Percentiles rank a stretch among this genome's conserved stretches.
These are phyloP conservation scores for Ascaphus truei DNA, from an alignment of 2,113 vertebrate species.

Conservation along the genomic window DNA sequence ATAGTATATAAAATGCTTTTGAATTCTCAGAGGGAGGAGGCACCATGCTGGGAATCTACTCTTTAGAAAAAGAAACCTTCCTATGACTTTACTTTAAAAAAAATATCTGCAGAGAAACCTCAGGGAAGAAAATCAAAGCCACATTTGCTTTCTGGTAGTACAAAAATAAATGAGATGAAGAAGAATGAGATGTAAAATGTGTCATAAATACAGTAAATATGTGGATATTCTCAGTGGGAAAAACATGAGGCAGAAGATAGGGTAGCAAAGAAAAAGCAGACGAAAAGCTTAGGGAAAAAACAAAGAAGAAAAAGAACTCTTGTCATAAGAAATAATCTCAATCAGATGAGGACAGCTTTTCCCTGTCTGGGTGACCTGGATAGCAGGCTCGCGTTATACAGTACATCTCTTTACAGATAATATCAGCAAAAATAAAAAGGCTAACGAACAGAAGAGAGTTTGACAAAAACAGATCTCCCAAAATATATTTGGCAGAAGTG, in stretches of 20 bases:
- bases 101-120: conserved; percentile 8
- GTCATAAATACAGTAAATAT: conserved; percentile 25
- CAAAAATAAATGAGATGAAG: conserved; percentile 27
- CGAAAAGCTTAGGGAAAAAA: conserved; percentile 39
- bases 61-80: conserved; percentile 28
- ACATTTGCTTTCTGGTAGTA: conserved; percentile 17
- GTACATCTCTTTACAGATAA: conserved; percentile 1
- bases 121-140: conserved; percentile 1
- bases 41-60: conserved; percentile 54
- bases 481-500: too few species aligned
- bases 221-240: conserved; percentile 31
- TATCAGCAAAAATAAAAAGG: background rate
- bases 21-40: conserved; percentile 57
- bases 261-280: background rate
- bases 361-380: conserved; percentile 38
- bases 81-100: conserved; percentile 4
- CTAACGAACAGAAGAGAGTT: too few species aligned
- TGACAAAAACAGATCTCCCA: too few species aligned
- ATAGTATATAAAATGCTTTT: conserved; percentile 72
- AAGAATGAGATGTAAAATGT: background rate
- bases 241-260: conserved; percentile 25
- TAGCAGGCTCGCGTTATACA: background rate
- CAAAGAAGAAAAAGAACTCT: conserved; percentile 25
- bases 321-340: conserved; percentile 39
- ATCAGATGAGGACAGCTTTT: conserved; percentile 39